Conservation (phyloP, 1,140 invertebrate species). For the Leptonema lineaticorne region DNA sequence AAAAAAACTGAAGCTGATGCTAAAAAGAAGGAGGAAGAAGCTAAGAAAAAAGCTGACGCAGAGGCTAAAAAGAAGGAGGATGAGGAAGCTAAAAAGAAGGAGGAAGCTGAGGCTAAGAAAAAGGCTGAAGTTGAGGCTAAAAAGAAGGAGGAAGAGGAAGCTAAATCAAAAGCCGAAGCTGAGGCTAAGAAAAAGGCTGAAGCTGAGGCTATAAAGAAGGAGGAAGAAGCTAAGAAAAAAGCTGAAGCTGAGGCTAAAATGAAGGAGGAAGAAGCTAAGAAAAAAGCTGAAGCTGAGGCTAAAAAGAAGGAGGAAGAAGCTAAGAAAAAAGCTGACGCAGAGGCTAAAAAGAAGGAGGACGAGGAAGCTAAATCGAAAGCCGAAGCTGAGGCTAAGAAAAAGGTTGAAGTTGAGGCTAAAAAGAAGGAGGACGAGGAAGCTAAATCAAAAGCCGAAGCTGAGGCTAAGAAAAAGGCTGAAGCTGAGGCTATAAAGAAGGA, state of each 20-base stretch:
- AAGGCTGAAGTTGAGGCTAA: constrained; percentile 31
- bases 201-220: constrained; percentile 18
- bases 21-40: neutral
- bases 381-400: neutral
- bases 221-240: constrained; percentile 20
- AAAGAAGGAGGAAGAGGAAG: constrained; percentile 31
- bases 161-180: constrained; percentile 31
- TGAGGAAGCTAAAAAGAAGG: constrained; percentile 31
- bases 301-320: constrained; percentile 3
- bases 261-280: neutral
- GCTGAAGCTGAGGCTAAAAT: neutral
- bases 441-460: neutral
- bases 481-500: constrained; percentile 34
- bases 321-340: neutral
- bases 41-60: neutral
- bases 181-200: constrained; percentile 4
- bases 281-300: neutral
- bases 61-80: neutral
- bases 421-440: neutral
- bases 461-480: neutral
- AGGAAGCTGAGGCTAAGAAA: constrained; percentile 7
- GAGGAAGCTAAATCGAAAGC: neutral
- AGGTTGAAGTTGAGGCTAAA: constrained; percentile 2
- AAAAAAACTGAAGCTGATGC: neutral
- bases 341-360: neutral